A percentile compares a stretch with the other conserved stretches of the same genome.
Evolutionary conservation across 2,113 vertebrate genomes (phyloP).

Genomic region (Melanostigma gelatinosum): DNA sequence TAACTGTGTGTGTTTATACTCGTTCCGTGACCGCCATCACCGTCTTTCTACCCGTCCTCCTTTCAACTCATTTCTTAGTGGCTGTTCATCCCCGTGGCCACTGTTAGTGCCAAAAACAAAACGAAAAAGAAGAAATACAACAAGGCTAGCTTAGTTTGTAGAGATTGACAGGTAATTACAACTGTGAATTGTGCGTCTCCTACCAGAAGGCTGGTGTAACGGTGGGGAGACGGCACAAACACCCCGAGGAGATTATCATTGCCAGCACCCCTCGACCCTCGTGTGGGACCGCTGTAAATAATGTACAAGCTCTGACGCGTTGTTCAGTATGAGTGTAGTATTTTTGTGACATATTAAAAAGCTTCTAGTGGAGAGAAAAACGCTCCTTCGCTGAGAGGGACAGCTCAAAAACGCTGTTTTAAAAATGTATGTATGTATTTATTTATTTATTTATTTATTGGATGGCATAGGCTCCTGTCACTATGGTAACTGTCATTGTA

Average conservation of each 20-base stretch:
- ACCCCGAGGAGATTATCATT: slow-evolving; percentile 52
- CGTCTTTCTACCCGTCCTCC: slow-evolving; percentile 31
- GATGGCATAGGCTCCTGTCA: slow-evolving; percentile 73
- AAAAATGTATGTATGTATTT: slow-evolving; percentile 44
- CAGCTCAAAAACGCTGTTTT: slow-evolving; percentile 66
- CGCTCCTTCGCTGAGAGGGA: slow-evolving; percentile 63
- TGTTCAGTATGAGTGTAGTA: slow-evolving; percentile 81
- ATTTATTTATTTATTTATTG: slow-evolving; percentile 75
- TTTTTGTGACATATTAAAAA: slow-evolving; percentile 82
- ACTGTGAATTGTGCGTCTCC: slow-evolving; percentile 79
- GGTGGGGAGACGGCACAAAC: slow-evolving; percentile 46
- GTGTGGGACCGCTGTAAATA: slow-evolving; percentile 81
- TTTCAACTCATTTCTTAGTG: slow-evolving; percentile 68
- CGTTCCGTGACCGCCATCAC: slow-evolving; percentile 49
- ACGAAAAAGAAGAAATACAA: slow-evolving; percentile 39
- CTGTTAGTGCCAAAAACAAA: slow-evolving; percentile 83
- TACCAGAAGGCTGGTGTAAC: slow-evolving; percentile 62
- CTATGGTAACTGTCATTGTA: slow-evolving; percentile 72
- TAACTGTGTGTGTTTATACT: slow-evolving; percentile 46
- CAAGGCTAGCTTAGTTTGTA: slow-evolving; percentile 75
- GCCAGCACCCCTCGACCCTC: slow-evolving; percentile 67
- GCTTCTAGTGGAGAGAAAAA: slow-evolving; percentile 73
- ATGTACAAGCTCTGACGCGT: slow-evolving; percentile 80
- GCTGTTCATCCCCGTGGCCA: slow-evolving; percentile 72
- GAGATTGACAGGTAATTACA: slow-evolving; percentile 74